A percentile compares a stretch with the other conserved stretches of the same genome.
phyloP scores from a whole-genome alignment of 92 coral and sea anemone species.

The Palythoa grandis region DNA sequence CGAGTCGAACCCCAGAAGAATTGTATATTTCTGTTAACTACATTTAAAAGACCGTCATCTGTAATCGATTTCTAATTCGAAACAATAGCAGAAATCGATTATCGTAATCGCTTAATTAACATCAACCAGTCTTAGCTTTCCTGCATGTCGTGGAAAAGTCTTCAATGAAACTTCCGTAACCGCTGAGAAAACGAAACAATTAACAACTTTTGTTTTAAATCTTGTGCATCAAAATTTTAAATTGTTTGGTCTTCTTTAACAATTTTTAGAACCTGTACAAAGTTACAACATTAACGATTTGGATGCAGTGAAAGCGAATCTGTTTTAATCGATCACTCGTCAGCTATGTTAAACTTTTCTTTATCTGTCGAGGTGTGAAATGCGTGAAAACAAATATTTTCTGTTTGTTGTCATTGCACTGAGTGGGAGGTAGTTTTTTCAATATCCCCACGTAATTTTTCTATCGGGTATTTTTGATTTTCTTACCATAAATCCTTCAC shows the following conservation, averaged over 20 bases:
- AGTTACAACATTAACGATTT: background rate
- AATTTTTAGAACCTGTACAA: background rate
- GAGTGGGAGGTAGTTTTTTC: background rate
- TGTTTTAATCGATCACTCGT: conserved; percentile 24
- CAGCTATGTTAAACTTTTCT: conserved; percentile 15
- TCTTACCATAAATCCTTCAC: conserved; percentile 7
- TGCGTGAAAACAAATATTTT: conserved; percentile 33
- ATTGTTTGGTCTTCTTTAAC: background rate
- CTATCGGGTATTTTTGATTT: background rate
- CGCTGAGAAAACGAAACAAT: background rate
- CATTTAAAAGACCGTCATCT: conserved; percentile 43
- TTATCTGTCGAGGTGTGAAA: conserved; percentile 40
- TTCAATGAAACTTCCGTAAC: background rate
- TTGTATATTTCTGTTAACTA: conserved; percentile 30
- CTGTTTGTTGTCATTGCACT: conserved; percentile 21
- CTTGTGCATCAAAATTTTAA: background rate
- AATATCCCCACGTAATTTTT: background rate
- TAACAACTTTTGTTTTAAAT: background rate
- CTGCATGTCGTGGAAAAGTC: background rate
- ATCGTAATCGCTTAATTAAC: conserved; percentile 58
- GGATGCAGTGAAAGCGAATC: conserved; percentile 14
- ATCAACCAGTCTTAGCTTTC: background rate
- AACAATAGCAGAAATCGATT: conserved; percentile 64
- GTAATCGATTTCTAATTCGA: conserved; percentile 76
- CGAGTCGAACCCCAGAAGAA: background rate